Evolutionary conservation across 2,113 vertebrate genomes (phyloP).

Genomic region (Thryonomys swinderianus): DNA sequence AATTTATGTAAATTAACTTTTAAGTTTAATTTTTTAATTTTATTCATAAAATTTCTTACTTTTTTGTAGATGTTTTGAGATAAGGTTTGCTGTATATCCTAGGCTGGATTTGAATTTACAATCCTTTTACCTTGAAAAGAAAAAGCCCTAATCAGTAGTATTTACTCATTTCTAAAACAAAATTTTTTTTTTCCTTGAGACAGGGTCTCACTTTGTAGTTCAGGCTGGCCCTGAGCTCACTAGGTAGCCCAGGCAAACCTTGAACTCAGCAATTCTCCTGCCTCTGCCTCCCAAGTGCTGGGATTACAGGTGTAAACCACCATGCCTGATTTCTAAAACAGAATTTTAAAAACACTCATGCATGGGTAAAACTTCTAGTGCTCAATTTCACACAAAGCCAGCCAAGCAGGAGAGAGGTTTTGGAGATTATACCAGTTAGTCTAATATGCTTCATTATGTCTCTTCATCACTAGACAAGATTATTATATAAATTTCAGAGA

Average conservation of each 20-base stretch:
- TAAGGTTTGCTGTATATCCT: neutral
- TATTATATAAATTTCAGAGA: slow-evolving; percentile 21
- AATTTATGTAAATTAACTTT: slow-evolving; percentile 12
- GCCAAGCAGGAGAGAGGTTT: neutral
- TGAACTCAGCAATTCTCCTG: too few species aligned
- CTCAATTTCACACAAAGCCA: slow-evolving; percentile 34
- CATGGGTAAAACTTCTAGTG: neutral
- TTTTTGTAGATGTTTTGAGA: neutral
- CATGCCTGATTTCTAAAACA: neutral
- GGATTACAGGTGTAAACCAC: too few species aligned
- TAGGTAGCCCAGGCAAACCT: too few species aligned
- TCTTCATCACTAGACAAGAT: neutral
- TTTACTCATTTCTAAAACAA: neutral
- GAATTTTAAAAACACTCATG: neutral
- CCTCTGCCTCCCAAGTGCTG: too few species aligned
- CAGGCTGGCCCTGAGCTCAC: too few species aligned
- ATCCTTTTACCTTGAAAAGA: neutral
- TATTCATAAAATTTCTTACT: slow-evolving; percentile 39
- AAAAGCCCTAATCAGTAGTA: neutral
- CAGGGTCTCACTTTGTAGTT: too few species aligned
- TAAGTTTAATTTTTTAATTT: slow-evolving; percentile 12
- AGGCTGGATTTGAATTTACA: neutral
- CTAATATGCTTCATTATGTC: neutral
- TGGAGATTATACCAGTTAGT: neutral
- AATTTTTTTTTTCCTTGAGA: too few species aligned